These are phyloP conservation scores for Diorhabda sublineata DNA, from an alignment of 1,140 invertebrate genomes.

Conservation along the genomic window DNA sequence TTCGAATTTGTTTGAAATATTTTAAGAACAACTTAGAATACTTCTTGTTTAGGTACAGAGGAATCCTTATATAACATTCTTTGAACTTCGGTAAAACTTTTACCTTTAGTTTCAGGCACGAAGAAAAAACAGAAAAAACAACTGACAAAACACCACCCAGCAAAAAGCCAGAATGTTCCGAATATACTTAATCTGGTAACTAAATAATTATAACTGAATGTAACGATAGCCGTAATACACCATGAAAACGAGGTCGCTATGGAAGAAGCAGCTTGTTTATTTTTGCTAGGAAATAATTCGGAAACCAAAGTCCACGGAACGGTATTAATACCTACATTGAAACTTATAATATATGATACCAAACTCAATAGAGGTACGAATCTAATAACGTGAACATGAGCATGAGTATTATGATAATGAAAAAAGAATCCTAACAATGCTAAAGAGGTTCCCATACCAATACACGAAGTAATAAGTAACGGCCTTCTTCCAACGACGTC, in stretches of 20 bases:
- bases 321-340: slow-evolving; percentile 62
- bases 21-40: too few species aligned
- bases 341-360: slow-evolving; percentile 64
- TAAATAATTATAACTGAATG: slow-evolving; percentile 3
- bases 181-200: slow-evolving; percentile 51
- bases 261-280: slow-evolving; percentile 64
- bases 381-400: slow-evolving; percentile 45
- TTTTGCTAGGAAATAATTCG: slow-evolving; percentile 67
- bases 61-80: slow-evolving; percentile 13
- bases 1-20: too few species aligned
- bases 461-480: slow-evolving; percentile 58
- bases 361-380: slow-evolving; percentile 61
- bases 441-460: slow-evolving; percentile 52
- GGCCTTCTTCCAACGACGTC: slow-evolving; percentile 66
- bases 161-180: slow-evolving; percentile 69
- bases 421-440: slow-evolving; percentile 57
- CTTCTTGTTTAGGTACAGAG: too few species aligned
- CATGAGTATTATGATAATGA: slow-evolving; percentile 49
- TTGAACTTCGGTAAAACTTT: slow-evolving; percentile 55
- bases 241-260: neutral
- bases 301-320: slow-evolving; percentile 68
- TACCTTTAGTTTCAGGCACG: slow-evolving; percentile 79
- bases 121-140: slow-evolving; percentile 58
- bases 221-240: neutral
- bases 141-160: slow-evolving; percentile 57